Base-by-base conservation (phyloP, 2,888 invertebrate species). In the Amblyteles armatorius region DNA sequence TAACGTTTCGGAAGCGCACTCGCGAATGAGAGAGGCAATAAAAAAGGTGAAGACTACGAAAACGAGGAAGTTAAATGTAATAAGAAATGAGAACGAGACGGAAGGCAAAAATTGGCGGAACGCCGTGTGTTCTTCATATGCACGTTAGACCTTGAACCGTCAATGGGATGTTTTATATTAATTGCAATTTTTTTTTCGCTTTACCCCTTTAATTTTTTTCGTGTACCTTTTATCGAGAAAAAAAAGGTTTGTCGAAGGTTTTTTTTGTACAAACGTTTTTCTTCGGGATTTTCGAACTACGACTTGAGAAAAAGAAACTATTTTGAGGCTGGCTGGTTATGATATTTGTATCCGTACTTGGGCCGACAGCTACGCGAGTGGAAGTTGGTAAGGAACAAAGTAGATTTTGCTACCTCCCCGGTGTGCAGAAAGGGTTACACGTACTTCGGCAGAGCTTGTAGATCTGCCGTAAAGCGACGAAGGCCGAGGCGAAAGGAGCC, bases 1-100 rank as follows among this genome's bases (percentile, higher is more conserved):
- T 81, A 84, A 84, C 69, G 68, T 74, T 81, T 74, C 72, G 74
- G 50, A 63, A 50, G 55, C 50, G 44, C 48, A 16, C 72, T 50
- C 76, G 71, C 57, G 48, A 40, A 65, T 48, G 29, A 22, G 52
- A 22, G 44, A 33, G 33, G 72, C 19, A 83, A 83, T 50, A 52
- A 79, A 7, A 65, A 76, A 40, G 13, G 16, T 22, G 19, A 79
- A 69, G 16, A 71, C 55, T 26, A 68, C 69, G 48, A 19, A 68
- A 71, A 65, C 63, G 74, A 74, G 40, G 26, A 73, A 74, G 26
- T 63, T 63, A 6, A 33, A 63, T 57, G 29, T 29, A 29, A 29
- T 6, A 33, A 13, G 29, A 63, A 33, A 63, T 6, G 60, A n/a
- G 60, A 63, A 63, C 33, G 60, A 16, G 60, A 16, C 16, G 33